Evolutionary conservation across 2,888 invertebrate genomes (phyloP).

Genomic region (Tetragonula carbonaria): DNA sequence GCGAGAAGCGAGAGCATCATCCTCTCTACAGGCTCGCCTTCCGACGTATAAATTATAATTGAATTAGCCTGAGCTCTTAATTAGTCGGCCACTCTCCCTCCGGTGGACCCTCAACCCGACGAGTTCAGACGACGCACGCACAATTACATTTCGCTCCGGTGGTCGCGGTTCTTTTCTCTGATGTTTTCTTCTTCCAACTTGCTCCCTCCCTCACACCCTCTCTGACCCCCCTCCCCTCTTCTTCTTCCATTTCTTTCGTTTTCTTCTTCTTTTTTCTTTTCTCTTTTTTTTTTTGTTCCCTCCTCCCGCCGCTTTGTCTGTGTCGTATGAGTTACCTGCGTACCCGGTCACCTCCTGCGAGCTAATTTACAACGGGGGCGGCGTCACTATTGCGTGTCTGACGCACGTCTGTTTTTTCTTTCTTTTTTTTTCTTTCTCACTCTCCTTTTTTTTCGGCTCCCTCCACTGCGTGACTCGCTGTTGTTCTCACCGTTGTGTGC

Average conservation of each 20-base stretch:
- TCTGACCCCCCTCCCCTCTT: background rate
- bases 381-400: conserved; percentile 75
- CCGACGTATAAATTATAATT: conserved; percentile 81
- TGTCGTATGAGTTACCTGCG: conserved; percentile 60
- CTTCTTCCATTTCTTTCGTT: background rate
- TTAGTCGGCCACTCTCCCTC: conserved; percentile 65
- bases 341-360: conserved; percentile 61
- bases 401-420: conserved; percentile 57
- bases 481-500: conserved; percentile 1
- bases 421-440: background rate
- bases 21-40: conserved; percentile 42
- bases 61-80: conserved; percentile 81
- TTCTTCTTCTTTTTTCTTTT: too few species aligned
- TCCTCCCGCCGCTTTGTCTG: conserved; percentile 48
- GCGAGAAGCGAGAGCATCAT: conserved; percentile 56
- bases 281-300: background rate
- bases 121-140: conserved; percentile 39
- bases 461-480: background rate
- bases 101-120: conserved; percentile 39
- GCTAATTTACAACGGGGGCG: conserved; percentile 76
- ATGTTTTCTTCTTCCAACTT: conserved; percentile 15
- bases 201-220: background rate
- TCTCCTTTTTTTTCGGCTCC: background rate
- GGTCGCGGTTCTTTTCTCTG: conserved; percentile 46
- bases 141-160: conserved; percentile 56